Percentiles rank a stretch among this genome's conserved stretches.
Conservation (phyloP, 2,113 vertebrate genomes). For the Struthidea cinerea region DNA sequence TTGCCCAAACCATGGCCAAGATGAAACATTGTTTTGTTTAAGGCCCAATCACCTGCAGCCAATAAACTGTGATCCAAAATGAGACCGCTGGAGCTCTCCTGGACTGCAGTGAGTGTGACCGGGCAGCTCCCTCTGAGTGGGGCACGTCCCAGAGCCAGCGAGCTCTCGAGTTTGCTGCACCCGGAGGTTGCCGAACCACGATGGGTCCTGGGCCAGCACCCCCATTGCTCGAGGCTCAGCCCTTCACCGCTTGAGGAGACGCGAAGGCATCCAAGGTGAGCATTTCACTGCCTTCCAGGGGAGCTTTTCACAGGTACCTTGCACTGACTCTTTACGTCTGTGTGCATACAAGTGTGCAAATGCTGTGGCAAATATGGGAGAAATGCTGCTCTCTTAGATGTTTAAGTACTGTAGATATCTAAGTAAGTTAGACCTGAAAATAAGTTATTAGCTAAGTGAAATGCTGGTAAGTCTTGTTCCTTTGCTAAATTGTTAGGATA, state of each 20-base stretch:
- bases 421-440: neutral
- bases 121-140: neutral
- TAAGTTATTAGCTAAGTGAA: neutral
- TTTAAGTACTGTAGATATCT: neutral
- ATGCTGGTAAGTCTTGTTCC: neutral
- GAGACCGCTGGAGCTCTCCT: neutral
- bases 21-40: accelerated
- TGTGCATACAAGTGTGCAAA: neutral
- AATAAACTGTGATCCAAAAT: accelerated
- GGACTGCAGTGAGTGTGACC: accelerated
- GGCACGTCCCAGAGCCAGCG: accelerated
- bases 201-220: neutral
- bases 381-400: neutral
- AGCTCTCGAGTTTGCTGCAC: neutral
- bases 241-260: neutral
- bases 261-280: neutral
- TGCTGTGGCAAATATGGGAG: neutral
- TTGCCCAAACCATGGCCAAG: neutral
- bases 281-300: neutral
- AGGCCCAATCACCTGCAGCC: accelerated
- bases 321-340: neutral
- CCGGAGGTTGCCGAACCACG: accelerated
- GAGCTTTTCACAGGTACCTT: neutral
- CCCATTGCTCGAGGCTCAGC: neutral
- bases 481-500: neutral